Base-by-base conservation (phyloP, 2,113 vertebrate species). In the Callocephalon fimbriatum region DNA sequence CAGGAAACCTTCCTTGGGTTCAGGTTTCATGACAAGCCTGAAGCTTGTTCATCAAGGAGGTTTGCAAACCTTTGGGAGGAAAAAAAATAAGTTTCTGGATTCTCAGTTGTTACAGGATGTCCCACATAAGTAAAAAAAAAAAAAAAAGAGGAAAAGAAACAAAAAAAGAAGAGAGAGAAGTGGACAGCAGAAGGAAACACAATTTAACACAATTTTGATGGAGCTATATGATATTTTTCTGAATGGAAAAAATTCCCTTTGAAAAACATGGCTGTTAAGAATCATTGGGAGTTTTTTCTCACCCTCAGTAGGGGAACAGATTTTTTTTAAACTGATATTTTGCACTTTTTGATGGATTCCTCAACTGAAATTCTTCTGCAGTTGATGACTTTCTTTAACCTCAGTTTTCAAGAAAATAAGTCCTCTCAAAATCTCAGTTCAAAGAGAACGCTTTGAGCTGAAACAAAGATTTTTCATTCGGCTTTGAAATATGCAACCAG, bases 1-100 rank as follows among this genome's bases (percentile, higher is more conserved):
- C 96, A 95, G 95, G 92, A 97, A 97, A 95, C 77, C 93, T 95
- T 94, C 32, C 88, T 83, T 81, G 61, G 80, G 38, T 94, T 96
- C 86, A 80, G 54, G 77, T 95, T 96, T 94, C 93, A 72, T 75
- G 91, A 95, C 83, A 90, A 93, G 37, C 47, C 87, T 87, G 70
- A 93, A 92, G 44, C 42, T 78, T 81, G 79, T 88, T 91, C 79
- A 88, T 93, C 44, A 72, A 78, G 70, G 54, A 89, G 65, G 16
- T 74, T 62, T 89, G 88, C 31, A 79, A 91, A 95, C 51, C 77
- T 90, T 82, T 54, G 15, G 45, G 62, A 40, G 2, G 37, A 88
- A 89, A 63, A 71, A 87, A 75, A 42, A 37, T 38, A 16, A 42
- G 21, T 58, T 83, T 92, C 47, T 94, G 35, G 45, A 90, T 78